Base-by-base conservation (phyloP, 1,140 invertebrate species). In the Vanessa atalanta region DNA sequence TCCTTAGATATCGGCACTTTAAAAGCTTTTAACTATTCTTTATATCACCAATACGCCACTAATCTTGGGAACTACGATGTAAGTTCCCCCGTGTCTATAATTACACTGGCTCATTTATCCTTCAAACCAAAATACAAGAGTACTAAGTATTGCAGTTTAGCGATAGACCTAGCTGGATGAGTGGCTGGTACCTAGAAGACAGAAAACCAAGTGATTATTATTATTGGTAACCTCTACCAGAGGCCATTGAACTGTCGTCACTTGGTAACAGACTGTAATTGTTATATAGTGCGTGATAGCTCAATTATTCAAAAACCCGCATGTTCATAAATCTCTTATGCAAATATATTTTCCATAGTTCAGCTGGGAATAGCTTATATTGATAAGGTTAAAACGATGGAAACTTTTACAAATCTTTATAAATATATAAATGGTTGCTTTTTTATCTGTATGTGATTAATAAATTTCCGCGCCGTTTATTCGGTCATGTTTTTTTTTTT, bases 271-370 rank as follows among this genome's bases (percentile, higher is more conserved):
- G 26, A 31, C 53, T 57, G 53, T 23, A 23, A 11, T 57, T 23
- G 37, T 43, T 9, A 43, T 43, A 11, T 9, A 23, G 20, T n/a
- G n/a, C 5, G 3, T 20, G 15, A 1, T 16, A 11, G 16, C 20
- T 23, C n/a, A 31, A 67, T 31, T 55, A 67, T 74, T 70, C 20
- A 11, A 57, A 31, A 14, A 50, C 78, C 78, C 78, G 78, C 73
- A 79, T 79, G 68, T 12, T 5, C 63, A 70, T 61, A 65, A 73
- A 74, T 74, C 73, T 70, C 5, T 50, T 37, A 79, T 75, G 78
- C 68, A 73, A 79, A 79, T 77, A 16, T 16, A 23, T 53, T 53
- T 53, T n/a, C 3, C 50, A 53, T 53, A 53, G 14, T 53, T 53
- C 50, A n/a, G n/a, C 8, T n/a, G 7, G 50, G n/a, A 15, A 53